phyloP scores from a whole-genome alignment of 2,797 vertebrate species.

The Agapornis canus region DNA sequence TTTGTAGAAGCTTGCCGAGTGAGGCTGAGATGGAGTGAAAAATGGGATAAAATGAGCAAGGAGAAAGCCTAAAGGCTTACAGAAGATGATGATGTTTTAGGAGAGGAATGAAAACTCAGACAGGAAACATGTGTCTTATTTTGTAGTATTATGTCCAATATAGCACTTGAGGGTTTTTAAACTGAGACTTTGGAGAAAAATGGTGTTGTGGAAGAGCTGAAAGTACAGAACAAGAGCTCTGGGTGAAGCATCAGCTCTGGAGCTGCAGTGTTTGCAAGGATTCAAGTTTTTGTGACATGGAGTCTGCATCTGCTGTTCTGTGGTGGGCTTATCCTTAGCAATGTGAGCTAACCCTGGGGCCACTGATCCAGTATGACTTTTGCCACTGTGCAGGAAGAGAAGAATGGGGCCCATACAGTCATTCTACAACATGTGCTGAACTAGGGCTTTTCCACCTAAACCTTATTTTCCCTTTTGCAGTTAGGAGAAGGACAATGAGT shows the following conservation, averaged over 20 bases:
- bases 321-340: background rate
- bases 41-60: background rate
- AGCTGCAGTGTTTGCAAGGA: background rate
- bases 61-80: background rate
- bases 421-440: background rate
- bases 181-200: background rate
- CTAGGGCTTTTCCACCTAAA: background rate
- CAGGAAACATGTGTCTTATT: background rate
- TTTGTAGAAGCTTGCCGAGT: background rate
- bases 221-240: background rate
- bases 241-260: background rate
- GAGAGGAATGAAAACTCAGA: background rate
- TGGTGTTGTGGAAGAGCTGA: background rate
- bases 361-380: background rate
- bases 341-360: background rate
- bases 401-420: background rate
- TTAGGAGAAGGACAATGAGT: constrained; percentile 20
- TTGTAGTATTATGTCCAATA: background rate
- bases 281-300: background rate
- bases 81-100: background rate
- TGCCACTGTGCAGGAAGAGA: background rate
- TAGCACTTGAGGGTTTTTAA: background rate
- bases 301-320: background rate
- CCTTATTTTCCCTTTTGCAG: background rate
- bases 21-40: background rate